Evolutionary conservation across 2,113 vertebrate species (phyloP).

Genomic region (mouse (Mus musculus)): GRCm39 chr12:63549501-63550000

Average conservation of each 20-base stretch:
- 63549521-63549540: background rate
- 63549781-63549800: background rate
- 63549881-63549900: background rate
- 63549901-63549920: no score
- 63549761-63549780: background rate
- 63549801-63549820: background rate
- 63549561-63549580: background rate
- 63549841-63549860: no score
- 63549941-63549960: background rate
- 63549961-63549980: background rate
- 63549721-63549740: background rate
- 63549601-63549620: background rate
- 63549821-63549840: background rate
- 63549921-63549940: background rate
- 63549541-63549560: background rate
- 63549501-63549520: background rate
- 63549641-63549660: background rate
- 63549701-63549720: background rate
- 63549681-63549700: background rate
- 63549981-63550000: background rate
- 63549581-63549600: background rate
- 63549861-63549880: background rate
- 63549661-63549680: background rate
- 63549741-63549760: background rate
- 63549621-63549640: background rate